Base-by-base conservation (phyloP, 2,113 vertebrate species). In the Scomber scombrus region DNA sequence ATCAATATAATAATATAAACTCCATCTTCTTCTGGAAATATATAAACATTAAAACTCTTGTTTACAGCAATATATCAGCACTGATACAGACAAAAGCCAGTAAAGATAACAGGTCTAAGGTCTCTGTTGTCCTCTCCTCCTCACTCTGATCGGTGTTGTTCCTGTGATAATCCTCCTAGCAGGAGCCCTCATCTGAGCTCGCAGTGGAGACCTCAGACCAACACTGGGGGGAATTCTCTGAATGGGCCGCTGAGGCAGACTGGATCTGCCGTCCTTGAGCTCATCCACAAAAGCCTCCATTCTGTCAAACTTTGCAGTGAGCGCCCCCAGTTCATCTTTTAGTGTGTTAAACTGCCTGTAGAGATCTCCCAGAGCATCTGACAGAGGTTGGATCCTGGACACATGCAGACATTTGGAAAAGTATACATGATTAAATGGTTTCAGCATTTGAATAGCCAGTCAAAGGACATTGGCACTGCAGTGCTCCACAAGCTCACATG, bases 331-430 rank as follows among this genome's bases (percentile, higher is more conserved):
- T 81, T 94, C 95, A 7, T 95, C 95, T 73, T 97, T 97, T 9
- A 97, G 91, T 6, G 67, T 29, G 66, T 95, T 95, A 60, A 97
- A 97, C 75, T 96, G 95, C 71, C 65, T 91, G 83, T 97, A 96
- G 21, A 97, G 95, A n/a, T 95, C 95, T 11, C 94, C 93, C 56
- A 96, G 90, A 0, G 96, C 96, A 0, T 95, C 93, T 2, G 96
- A 97, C 14, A 97, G 94, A 6, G 95, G 84, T 26, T 90, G 94
- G 63, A 97, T 97, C 93, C 96, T 96, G 88, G 2, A 60, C 4
- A 56, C 11, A 54, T 3, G 14, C 15, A 61, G 14, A 78, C 3
- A 74, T 40, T 18, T 51, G 65, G 6, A 23, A 66, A 65, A 78
- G n/a, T 7, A 12, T 18, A 62, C 72, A 21, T 16, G 1, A 71